phyloP scores from a whole-genome alignment of 2,797 vertebrate species.

The Sebastes flavidus region DNA sequence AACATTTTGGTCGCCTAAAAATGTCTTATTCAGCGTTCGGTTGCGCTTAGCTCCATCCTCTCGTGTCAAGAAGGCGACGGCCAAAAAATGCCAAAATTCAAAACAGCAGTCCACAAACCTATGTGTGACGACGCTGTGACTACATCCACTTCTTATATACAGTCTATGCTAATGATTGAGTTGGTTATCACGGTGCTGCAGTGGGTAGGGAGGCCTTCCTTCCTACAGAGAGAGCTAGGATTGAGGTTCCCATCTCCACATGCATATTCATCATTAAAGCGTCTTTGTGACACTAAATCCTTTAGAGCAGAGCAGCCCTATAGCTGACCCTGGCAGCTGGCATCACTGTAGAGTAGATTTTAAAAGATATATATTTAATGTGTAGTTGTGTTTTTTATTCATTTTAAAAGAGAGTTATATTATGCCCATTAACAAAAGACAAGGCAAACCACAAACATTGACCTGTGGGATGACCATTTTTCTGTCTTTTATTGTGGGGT shows the following conservation, averaged over 20 bases:
- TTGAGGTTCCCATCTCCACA: background rate
- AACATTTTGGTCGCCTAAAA: background rate
- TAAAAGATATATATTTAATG: background rate
- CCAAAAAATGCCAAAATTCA: background rate
- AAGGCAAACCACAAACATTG: background rate
- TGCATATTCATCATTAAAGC: background rate
- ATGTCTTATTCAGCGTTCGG: background rate
- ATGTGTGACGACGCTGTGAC: no score
- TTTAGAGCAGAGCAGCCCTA: background rate
- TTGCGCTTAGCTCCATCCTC: background rate
- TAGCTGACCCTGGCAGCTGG: background rate
- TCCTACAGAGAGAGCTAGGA: background rate
- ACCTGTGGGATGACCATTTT: background rate
- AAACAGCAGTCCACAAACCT: no score
- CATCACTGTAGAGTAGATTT: background rate
- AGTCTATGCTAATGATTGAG: background rate
- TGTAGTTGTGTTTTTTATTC: background rate
- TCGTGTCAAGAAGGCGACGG: background rate
- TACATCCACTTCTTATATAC: background rate
- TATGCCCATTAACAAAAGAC: background rate
- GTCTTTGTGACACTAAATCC: background rate
- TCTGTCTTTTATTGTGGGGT: background rate
- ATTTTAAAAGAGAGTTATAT: background rate
- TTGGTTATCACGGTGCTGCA: background rate
- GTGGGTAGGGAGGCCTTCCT: background rate